These are phyloP conservation scores for Chaetophractus vellerosus DNA, from an alignment of 2,797 vertebrate species.

Conservation along the genomic window DNA sequence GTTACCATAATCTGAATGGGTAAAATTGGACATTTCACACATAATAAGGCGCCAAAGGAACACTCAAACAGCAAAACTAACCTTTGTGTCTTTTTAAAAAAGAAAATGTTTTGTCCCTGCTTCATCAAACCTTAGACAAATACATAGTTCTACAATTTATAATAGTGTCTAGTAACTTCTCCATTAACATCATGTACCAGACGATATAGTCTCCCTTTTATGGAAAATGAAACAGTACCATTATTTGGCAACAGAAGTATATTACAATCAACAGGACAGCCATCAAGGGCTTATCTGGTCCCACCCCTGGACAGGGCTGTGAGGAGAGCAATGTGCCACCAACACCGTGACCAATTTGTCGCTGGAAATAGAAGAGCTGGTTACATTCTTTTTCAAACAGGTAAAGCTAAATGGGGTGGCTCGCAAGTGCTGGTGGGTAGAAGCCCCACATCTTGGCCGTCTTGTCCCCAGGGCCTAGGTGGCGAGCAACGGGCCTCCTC, in stretches of 20 bases:
- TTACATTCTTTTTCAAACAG: constrained; percentile 36
- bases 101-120: constrained; percentile 16
- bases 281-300: neutral
- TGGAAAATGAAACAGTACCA: constrained; percentile 48
- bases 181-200: constrained; percentile 64
- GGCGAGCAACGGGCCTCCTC: neutral
- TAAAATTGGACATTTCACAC: constrained; percentile 63
- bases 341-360: neutral
- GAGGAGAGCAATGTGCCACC: neutral
- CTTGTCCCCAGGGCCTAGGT: neutral
- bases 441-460: neutral
- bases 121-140: constrained; percentile 21
- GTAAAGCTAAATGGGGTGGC: neutral
- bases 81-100: constrained; percentile 25
- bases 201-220: constrained; percentile 61
- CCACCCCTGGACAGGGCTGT: neutral
- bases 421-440: neutral
- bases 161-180: constrained; percentile 52
- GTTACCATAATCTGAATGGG: neutral
- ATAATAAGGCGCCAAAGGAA: constrained; percentile 57
- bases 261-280: constrained; percentile 67
- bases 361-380: neutral
- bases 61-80: constrained; percentile 58
- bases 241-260: constrained; percentile 77
- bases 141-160: constrained; percentile 54